These are phyloP conservation scores for Zophobas atratus DNA, from an alignment of 1,140 invertebrate genomes.

Conservation along the genomic window DNA sequence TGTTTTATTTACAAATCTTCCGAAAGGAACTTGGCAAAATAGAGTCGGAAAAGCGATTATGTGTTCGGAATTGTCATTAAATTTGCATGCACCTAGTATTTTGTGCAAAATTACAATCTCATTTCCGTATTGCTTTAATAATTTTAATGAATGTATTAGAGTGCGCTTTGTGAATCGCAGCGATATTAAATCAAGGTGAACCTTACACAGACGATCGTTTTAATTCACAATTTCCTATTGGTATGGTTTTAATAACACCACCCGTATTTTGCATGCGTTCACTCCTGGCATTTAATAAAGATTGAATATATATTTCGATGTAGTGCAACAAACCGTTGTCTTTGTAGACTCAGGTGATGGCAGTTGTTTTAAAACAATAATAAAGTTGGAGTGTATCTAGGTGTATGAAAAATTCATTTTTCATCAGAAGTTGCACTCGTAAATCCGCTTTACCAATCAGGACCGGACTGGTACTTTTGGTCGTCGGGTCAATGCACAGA, in stretches of 20 bases:
- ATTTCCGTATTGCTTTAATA: conserved; percentile 41
- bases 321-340: neutral
- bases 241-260: conserved; percentile 22
- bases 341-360: conserved; percentile 1
- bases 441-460: neutral
- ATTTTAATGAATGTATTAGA: conserved; percentile 40
- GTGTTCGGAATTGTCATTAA: conserved; percentile 27
- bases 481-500: no score
- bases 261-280: conserved; percentile 16
- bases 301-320: conserved; percentile 30
- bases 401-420: conserved; percentile 17
- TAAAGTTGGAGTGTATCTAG: neutral
- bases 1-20: conserved; percentile 9
- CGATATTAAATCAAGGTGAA: conserved; percentile 37
- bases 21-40: conserved; percentile 15
- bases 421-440: neutral
- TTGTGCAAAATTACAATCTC: conserved; percentile 35
- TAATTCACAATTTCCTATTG: conserved; percentile 36
- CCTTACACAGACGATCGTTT: conserved; percentile 18
- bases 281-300: conserved; percentile 25
- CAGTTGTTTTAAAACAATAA: conserved; percentile 17
- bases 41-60: conserved; percentile 31
- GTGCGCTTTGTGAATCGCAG: conserved; percentile 10
- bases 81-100: conserved; percentile 24
- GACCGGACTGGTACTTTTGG: no score